phyloP scores from a whole-genome alignment of 2,113 vertebrate genomes.

The Corythornis cristatus region DNA sequence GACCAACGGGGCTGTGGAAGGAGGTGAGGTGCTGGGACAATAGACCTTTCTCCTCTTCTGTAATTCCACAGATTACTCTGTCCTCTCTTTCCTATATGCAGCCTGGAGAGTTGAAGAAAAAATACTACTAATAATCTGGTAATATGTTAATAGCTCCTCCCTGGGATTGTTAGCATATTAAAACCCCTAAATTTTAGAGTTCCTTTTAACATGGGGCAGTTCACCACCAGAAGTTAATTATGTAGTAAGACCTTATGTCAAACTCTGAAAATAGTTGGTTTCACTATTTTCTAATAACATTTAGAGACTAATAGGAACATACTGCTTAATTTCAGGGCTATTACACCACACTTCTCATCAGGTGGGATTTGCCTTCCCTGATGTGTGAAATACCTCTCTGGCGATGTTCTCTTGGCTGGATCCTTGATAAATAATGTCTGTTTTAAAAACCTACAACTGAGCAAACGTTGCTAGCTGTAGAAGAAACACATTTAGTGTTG shows the following conservation, averaged over 20 bases:
- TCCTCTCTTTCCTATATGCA: neutral
- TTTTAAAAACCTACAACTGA: neutral
- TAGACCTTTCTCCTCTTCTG: fast-evolving
- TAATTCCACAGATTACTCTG: neutral
- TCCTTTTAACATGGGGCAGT: neutral
- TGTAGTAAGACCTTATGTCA: neutral
- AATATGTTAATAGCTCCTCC: neutral
- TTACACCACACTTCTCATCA: neutral
- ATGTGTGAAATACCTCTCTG: neutral
- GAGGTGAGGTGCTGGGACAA: neutral
- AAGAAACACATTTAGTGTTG: neutral
- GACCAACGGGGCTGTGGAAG: fast-evolving
- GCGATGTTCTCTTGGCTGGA: fast-evolving
- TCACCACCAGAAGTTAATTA: neutral
- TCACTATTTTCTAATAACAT: neutral
- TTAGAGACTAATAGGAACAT: neutral
- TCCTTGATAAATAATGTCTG: neutral
- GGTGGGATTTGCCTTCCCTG: neutral
- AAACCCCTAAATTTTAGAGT: neutral
- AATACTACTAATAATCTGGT: neutral
- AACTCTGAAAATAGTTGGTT: neutral
- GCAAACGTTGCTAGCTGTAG: neutral
- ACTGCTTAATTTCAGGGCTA: neutral
- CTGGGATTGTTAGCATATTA: neutral
- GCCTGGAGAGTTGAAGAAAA: neutral